Base-by-base conservation (phyloP, 2,888 invertebrate genomes). In the Myopa testacea region DNA sequence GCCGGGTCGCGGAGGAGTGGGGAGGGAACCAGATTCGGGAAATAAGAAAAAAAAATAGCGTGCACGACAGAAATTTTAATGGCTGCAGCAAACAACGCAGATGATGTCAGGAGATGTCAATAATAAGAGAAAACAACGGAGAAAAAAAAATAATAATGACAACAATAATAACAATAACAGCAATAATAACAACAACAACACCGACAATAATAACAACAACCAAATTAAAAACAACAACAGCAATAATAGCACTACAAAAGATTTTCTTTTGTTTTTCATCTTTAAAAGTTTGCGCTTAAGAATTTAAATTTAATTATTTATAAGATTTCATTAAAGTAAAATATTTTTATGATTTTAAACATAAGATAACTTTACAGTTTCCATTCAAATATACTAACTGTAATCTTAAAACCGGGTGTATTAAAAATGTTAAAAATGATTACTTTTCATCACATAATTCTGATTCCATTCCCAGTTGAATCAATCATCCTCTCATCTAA, bases 201-300 rank as follows among this genome's bases (percentile, higher is more conserved):
- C 63, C 70, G 40, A 70, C 62, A 45, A 37, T 65, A 8, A 34
- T 4, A 16, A 10, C 37, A 40, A 40, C 69, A 60, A 16, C 62
- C n/a, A 62, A n/a, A 70, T 71, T 71, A 50, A 71, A 34, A 60
- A 71, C 71, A 58, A 58, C n/a, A 58, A 58, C n/a, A 58, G 5
- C 58, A 16, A 58, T 58, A 58, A 58, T n/a, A 58, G 19, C 14
- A 16, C 5, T 2, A 16, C 6, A 6, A 58, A 58, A 26, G 26
- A 26, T 55, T 16, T 55, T 55, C 10, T 55, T 55, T 16, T 55
- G 55, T 14, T 55, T 55, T 55, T 55, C 10, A 55, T 14, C 16
- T 55, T 55, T 55, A 16, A 14, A 55, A 55, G 16, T 55, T 26
- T 26, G 1, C 2, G 26, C 26, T 26, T 26, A 26, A 26, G 26